phyloP scores from a whole-genome alignment of 2,888 invertebrate species.

The Helleia helle region DNA sequence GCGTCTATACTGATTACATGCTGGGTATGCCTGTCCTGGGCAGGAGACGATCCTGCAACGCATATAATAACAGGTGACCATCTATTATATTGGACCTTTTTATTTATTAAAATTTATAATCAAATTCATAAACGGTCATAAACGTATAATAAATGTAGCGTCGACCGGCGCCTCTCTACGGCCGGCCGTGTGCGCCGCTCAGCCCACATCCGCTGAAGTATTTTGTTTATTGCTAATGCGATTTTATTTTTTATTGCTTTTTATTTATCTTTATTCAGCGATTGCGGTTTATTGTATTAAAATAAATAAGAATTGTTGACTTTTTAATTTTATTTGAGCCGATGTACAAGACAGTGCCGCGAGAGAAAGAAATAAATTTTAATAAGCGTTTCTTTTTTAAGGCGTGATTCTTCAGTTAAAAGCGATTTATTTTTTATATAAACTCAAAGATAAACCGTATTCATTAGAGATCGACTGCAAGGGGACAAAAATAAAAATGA shows the following conservation, averaged over 20 bases:
- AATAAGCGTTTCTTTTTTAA: slow-evolving; percentile 74
- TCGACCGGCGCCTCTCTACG: slow-evolving; percentile 34
- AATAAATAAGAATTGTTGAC: slow-evolving; percentile 74
- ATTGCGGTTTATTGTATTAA: slow-evolving; percentile 75
- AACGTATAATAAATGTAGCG: slow-evolving; percentile 17
- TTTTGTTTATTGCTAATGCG: slow-evolving; percentile 75
- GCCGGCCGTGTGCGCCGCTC: slow-evolving; percentile 51
- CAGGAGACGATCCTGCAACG: too few relatives aligned
- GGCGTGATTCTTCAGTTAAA: slow-evolving; percentile 74
- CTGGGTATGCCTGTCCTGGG: too few relatives aligned
- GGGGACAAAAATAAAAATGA: slow-evolving; percentile 69
- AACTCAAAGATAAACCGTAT: slow-evolving; percentile 71
- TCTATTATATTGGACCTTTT: too few relatives aligned
- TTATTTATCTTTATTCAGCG: slow-evolving; percentile 75
- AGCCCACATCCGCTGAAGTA: slow-evolving; percentile 74
- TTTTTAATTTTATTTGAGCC: slow-evolving; percentile 72
- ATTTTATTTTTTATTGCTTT: slow-evolving; percentile 74
- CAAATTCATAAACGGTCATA: too few relatives aligned
- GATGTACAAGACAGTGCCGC: slow-evolving; percentile 69
- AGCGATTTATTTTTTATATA: slow-evolving; percentile 74
- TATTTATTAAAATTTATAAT: too few relatives aligned
- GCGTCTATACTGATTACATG: too few relatives aligned
- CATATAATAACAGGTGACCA: too few relatives aligned
- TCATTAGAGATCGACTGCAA: slow-evolving; percentile 72
- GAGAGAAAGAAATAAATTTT: slow-evolving; percentile 74